Percentiles rank a stretch among this genome's conserved stretches.
Evolutionary conservation across 2,888 invertebrate species (phyloP).

Genomic region (Melitaea athalia): DNA sequence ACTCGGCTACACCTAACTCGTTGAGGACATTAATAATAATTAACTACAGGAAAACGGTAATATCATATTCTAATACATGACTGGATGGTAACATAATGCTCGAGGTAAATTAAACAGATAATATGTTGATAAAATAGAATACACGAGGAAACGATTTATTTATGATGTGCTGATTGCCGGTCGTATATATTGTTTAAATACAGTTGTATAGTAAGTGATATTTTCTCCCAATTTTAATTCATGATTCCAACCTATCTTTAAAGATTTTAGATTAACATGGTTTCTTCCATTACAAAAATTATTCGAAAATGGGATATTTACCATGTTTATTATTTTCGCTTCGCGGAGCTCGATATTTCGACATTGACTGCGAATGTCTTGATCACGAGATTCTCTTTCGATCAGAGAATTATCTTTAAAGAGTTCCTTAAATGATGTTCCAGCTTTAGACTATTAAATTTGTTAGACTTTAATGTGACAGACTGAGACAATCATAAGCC

Average conservation of each 20-base stretch:
- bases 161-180: constrained; percentile 11
- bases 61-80: constrained; percentile 31
- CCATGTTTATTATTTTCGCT: too few relatives aligned
- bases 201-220: background rate
- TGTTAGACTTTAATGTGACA: constrained; percentile 14
- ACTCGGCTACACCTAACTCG: constrained; percentile 29
- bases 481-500: constrained; percentile 26
- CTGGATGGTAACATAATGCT: constrained; percentile 28
- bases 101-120: constrained; percentile 24
- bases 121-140: constrained; percentile 14
- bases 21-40: constrained; percentile 38
- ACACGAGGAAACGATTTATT: constrained; percentile 26
- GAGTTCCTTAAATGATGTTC: background rate
- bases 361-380: too few relatives aligned
- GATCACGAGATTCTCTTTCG: too few relatives aligned
- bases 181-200: background rate
- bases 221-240: background rate
- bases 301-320: too few relatives aligned
- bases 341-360: too few relatives aligned
- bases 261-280: too few relatives aligned
- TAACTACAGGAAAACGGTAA: constrained; percentile 37
- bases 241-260: background rate
- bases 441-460: constrained; percentile 16
- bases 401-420: too few relatives aligned
- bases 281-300: too few relatives aligned